A percentile compares a stretch with the other conserved stretches of the same genome.
These are phyloP conservation scores for Trinectes maculatus DNA, from an alignment of 2,113 vertebrate species.

Conservation along the genomic window DNA sequence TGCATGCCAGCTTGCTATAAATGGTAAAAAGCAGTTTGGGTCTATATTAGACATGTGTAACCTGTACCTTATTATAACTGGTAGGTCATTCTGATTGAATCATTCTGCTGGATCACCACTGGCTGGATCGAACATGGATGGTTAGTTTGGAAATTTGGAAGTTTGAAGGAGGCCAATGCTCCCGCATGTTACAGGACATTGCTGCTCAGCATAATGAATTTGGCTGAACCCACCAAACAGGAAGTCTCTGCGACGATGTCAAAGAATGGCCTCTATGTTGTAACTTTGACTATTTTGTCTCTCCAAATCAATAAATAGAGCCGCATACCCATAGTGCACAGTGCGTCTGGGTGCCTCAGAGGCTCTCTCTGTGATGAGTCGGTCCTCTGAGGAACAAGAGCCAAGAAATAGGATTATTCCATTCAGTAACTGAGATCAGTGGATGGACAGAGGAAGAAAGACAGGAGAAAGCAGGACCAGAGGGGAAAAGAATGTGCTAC, in stretches of 20 bases:
- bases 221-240: conserved; percentile 54
- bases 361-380: conserved; percentile 42
- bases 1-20: conserved; percentile 44
- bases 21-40: conserved; percentile 43
- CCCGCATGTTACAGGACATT: conserved; percentile 40
- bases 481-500: conserved; percentile 11
- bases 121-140: conserved; percentile 3
- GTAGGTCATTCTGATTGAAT: conserved; percentile 27
- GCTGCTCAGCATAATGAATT: conserved; percentile 63
- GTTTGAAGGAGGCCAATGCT: conserved; percentile 25
- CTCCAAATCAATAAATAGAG: conserved; percentile 74
- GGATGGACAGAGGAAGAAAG: conserved; percentile 2
- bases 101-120: conserved; percentile 14
- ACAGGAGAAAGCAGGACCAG: conserved; percentile 27
- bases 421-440: conserved; percentile 34
- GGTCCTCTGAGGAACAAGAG: conserved; percentile 33
- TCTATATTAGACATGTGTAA: conserved; percentile 22
- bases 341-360: conserved; percentile 43
- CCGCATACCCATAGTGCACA: conserved; percentile 43
- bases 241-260: conserved; percentile 64
- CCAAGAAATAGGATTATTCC: conserved; percentile 69
- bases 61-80: conserved; percentile 29
- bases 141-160: conserved; percentile 18
- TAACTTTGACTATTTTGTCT: conserved; percentile 71
- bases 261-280: conserved; percentile 70